These are phyloP conservation scores for Isaurus tuberculatus DNA, from an alignment of 92 coral and sea anemone genomes.

Conservation along the genomic window DNA sequence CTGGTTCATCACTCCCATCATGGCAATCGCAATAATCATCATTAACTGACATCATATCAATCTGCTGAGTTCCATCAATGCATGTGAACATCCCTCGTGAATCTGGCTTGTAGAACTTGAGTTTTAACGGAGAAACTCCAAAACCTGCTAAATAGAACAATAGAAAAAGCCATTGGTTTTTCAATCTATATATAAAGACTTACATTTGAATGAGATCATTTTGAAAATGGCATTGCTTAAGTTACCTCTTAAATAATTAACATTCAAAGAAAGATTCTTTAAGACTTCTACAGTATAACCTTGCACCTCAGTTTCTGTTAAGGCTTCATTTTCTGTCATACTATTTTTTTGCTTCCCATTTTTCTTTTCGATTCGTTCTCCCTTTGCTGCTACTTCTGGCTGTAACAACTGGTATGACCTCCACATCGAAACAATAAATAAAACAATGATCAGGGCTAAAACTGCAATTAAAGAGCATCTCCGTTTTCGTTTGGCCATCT, in stretches of 20 bases:
- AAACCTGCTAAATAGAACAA: conserved; percentile 16
- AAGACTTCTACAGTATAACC: background rate
- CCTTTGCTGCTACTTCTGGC: background rate
- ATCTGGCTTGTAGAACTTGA: conserved; percentile 49
- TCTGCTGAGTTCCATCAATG: conserved; percentile 50
- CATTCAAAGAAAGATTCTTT: background rate
- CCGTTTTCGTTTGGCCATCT: conserved; percentile 29
- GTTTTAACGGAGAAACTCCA: conserved; percentile 58
- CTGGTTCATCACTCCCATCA: conserved; percentile 76
- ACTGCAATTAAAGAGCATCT: conserved; percentile 8
- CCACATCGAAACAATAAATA: conserved; percentile 28
- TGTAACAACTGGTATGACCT: conserved; percentile 20
- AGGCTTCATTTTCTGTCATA: background rate
- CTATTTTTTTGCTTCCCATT: background rate
- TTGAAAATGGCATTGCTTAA: background rate
- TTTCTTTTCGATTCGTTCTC: background rate
- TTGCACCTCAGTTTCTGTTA: background rate
- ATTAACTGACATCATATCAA: conserved; percentile 58
- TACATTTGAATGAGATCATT: background rate
- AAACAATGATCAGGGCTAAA: conserved; percentile 1
- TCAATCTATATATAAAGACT: too few species aligned
- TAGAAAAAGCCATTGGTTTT: background rate
- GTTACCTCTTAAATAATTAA: background rate
- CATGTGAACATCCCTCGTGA: conserved; percentile 57
- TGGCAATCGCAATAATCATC: conserved; percentile 74